Conservation (phyloP, 2,888 invertebrate genomes). For the Cheilosia vernalis region DNA sequence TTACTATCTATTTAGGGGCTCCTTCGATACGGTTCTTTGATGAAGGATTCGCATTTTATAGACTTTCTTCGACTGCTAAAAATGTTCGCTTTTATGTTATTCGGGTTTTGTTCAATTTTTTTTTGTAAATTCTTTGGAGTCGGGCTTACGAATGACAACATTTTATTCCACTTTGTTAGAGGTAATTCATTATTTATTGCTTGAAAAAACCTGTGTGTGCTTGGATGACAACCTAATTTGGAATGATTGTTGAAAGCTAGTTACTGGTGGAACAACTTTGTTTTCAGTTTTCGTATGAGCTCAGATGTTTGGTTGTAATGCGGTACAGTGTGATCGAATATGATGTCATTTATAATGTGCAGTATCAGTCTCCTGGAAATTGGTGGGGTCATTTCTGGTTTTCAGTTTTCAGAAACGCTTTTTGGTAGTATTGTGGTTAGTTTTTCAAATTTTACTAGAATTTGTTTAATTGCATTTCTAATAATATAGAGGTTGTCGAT, state of each 20-base stretch:
- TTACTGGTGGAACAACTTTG: not conserved
- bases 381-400: too few species aligned
- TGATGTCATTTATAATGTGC: too few species aligned
- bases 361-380: too few species aligned
- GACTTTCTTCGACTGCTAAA: constrained; percentile 48
- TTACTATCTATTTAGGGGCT: constrained; percentile 25
- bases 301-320: too few species aligned
- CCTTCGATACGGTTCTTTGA: constrained; percentile 21
- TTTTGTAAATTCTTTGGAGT: constrained; percentile 13
- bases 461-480: too few species aligned
- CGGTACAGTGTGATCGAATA: too few species aligned
- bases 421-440: too few species aligned
- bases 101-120: constrained; percentile 17
- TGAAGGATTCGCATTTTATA: constrained; percentile 51
- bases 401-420: too few species aligned
- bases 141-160: constrained; percentile 22
- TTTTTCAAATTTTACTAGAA: too few species aligned
- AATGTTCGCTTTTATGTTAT: constrained; percentile 48
- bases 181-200: constrained; percentile 41
- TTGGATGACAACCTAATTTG: constrained; percentile 22
- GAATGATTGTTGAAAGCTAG: constrained; percentile 2
- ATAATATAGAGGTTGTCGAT: too few species aligned
- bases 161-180: constrained; percentile 34
- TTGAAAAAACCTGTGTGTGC: not conserved
- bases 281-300: too few species aligned